These are phyloP conservation scores for Ictalurus furcatus DNA, from an alignment of 2,113 vertebrate species.

Conservation along the genomic window DNA sequence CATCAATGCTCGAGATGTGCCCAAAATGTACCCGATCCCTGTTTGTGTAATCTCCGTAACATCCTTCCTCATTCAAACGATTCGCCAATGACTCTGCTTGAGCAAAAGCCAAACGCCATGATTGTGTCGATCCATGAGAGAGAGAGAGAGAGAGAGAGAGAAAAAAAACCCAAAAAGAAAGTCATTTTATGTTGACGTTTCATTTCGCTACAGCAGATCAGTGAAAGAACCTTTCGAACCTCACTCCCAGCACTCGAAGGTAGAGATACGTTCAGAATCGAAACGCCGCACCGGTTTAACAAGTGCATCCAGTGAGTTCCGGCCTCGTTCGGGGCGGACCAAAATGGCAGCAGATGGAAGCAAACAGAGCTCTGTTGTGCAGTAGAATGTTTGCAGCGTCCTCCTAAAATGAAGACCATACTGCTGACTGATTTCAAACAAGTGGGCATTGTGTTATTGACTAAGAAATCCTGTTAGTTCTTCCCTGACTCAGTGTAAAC, in stretches of 20 bases:
- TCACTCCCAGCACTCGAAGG: not conserved
- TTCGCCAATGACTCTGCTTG: constrained; percentile 47
- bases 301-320: not conserved
- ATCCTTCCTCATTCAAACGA: constrained; percentile 61
- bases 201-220: not conserved
- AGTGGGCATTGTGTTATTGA: constrained; percentile 64
- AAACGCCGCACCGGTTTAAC: not conserved
- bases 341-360: not conserved
- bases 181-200: not conserved
- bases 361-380: constrained; percentile 19
- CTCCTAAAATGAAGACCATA: constrained; percentile 53
- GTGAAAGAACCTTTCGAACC: not conserved
- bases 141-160: too few relatives aligned
- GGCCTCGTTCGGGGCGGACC: constrained; percentile 5
- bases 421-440: constrained; percentile 61
- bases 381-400: constrained; percentile 39
- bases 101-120: constrained; percentile 43
- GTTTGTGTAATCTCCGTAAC: constrained; percentile 63
- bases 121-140: not conserved
- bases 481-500: constrained; percentile 57
- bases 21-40: constrained; percentile 37
- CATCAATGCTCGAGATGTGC: not conserved
- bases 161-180: not conserved
- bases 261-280: not conserved
- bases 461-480: constrained; percentile 57